Conservation (phyloP, 2,113 vertebrate genomes). For the Rhipidura dahli region DNA sequence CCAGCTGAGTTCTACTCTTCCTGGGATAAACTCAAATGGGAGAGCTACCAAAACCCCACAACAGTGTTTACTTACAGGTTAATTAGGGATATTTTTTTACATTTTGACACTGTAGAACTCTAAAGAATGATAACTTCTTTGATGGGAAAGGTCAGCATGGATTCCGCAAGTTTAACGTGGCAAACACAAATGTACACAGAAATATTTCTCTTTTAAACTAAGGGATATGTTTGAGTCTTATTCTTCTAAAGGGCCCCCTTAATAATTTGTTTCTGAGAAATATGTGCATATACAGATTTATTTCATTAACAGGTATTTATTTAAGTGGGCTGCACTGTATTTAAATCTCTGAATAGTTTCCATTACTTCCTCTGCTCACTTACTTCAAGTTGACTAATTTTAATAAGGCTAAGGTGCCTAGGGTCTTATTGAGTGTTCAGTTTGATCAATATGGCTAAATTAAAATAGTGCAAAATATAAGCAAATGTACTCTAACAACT, state of each 20-base stretch:
- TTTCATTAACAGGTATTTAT: conserved; percentile 82
- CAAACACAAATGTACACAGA: not conserved
- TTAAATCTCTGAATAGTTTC: conserved; percentile 78
- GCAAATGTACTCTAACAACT: conserved; percentile 80
- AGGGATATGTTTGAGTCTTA: conserved; percentile 7
- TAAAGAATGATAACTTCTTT: not conserved
- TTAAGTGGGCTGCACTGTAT: conserved; percentile 75
- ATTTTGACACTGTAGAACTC: not conserved
- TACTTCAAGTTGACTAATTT: conserved; percentile 84
- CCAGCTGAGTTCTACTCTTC: not conserved
- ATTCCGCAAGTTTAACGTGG: conserved; percentile 29
- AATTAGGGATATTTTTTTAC: conserved; percentile 14
- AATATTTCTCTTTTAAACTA: conserved; percentile 24
- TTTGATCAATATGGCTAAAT: conserved; percentile 83
- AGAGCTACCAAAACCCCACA: not conserved
- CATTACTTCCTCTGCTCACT: conserved; percentile 76
- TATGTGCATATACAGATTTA: conserved; percentile 76
- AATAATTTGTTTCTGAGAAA: conserved; percentile 72
- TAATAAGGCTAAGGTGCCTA: conserved; percentile 81
- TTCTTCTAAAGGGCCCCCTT: conserved; percentile 48
- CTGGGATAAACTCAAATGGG: not conserved
- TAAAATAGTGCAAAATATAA: conserved; percentile 85
- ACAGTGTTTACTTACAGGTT: conserved; percentile 2
- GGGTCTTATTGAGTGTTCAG: conserved; percentile 81
- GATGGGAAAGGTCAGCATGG: not conserved